Percentiles rank a stretch among this genome's conserved stretches.
These are phyloP conservation scores for Nymphalis polychloros DNA, from an alignment of 2,888 invertebrate species.

Conservation along the genomic window DNA sequence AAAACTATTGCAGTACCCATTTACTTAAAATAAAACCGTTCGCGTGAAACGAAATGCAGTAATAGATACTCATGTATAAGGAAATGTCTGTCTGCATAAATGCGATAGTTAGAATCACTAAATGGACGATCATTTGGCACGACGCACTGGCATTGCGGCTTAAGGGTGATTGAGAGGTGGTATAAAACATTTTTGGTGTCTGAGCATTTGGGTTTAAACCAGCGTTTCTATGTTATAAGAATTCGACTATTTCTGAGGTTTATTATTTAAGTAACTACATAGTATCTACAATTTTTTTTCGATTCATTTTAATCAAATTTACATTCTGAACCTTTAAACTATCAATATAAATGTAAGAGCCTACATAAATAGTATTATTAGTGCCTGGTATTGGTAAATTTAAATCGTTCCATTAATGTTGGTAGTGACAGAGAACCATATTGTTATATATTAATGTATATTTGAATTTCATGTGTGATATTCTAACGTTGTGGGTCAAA, in stretches of 20 bases:
- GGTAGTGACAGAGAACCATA: too few relatives aligned
- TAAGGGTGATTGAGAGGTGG: constrained; percentile 35
- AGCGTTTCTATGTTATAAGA: constrained; percentile 12
- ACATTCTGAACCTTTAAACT: too few relatives aligned
- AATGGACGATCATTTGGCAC: constrained; percentile 42
- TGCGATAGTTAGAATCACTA: constrained; percentile 40
- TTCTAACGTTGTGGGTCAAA: too few relatives aligned
- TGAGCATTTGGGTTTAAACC: constrained; percentile 30
- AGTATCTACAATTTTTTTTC: too few relatives aligned
- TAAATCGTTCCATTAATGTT: too few relatives aligned
- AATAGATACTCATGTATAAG: constrained; percentile 32
- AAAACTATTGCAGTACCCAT: not conserved
- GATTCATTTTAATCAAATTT: too few relatives aligned
- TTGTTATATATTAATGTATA: too few relatives aligned
- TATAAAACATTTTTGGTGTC: constrained; percentile 31
- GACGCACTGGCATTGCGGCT: constrained; percentile 37
- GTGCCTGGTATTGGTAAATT: too few relatives aligned
- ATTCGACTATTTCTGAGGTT: not conserved
- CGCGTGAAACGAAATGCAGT: not conserved
- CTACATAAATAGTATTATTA: too few relatives aligned
- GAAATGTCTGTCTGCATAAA: constrained; percentile 36
- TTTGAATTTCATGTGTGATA: too few relatives aligned
- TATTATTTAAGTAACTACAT: not conserved
- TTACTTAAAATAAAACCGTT: not conserved
- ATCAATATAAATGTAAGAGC: too few relatives aligned